Base-by-base conservation (phyloP, 2,888 invertebrate genomes). In the Pseudococcus longispinus region DNA sequence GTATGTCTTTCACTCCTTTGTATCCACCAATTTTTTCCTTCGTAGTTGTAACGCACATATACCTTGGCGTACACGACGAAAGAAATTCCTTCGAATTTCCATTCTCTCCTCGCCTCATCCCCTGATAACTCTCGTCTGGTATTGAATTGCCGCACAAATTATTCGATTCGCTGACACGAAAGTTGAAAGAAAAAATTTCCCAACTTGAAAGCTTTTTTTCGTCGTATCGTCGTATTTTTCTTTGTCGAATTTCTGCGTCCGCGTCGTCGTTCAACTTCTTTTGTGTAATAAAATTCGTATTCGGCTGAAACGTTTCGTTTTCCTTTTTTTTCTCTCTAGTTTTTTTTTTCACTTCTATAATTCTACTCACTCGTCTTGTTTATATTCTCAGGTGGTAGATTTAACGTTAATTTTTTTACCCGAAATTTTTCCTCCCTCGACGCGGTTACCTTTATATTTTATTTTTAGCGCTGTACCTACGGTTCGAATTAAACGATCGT, bases 81-180 rank as follows among this genome's bases (percentile, higher is more conserved):
- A 70, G 70, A 29, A 70, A 29, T 70, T 70, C 29, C 29, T 29
- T 70, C 70, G 70, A 26, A 65, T 65, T 65, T 65, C 65, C 65
- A 65, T 65, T 65, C 20, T 26, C 20, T 13, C 11, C 65, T 1
- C 60, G 5, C 15, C 26, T 20, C 55, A 20, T 20, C 20, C 13
- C 44, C 11, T 46, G 11, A n/a, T n/a, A n/a, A n/a, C n/a, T 46
- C n/a, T 51, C 51, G 51, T 51, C 51, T 51, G 23, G 29, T 70
- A 29, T 29, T 29, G 70, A 70, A 70, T 70, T 70, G 70, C 20
- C 26, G 4, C 20, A 29, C 29, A 70, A 70, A 70, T 70, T 70
- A 70, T 29, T 70, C 70, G 70, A 70, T 70, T 70, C 29, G 70
- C 29, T 70, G 70, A 70, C 70, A 70, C 26, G 70, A 70, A 70